These are phyloP conservation scores for Megamerina dolium DNA, from an alignment of 2,888 invertebrate species.

Conservation along the genomic window DNA sequence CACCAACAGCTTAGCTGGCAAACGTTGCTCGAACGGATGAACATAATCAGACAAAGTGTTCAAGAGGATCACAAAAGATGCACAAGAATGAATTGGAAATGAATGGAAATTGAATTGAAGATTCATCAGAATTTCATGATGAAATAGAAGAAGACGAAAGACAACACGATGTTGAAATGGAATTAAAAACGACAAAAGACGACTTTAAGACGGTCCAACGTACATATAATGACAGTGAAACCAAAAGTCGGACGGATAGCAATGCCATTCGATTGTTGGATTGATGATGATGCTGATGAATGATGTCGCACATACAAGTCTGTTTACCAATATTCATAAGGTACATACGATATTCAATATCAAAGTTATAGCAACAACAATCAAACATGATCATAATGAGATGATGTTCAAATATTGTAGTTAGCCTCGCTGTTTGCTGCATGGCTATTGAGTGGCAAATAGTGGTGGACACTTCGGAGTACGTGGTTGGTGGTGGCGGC, in stretches of 20 bases:
- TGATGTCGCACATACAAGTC: constrained; percentile 6
- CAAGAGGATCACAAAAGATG: neutral
- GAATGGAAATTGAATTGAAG: constrained; percentile 10
- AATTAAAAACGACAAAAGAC: neutral
- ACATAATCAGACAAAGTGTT: neutral
- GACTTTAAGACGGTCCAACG: neutral
- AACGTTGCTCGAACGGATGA: neutral
- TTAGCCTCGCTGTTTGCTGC: no score
- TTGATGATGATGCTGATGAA: constrained; percentile 9
- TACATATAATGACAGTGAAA: neutral
- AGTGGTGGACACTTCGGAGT: no score
- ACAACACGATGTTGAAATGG: no score
- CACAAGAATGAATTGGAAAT: neutral
- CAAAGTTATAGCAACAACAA: no score
- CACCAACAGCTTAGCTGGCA: neutral
- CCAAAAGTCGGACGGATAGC: neutral
- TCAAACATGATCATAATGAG: no score
- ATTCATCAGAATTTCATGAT: constrained; percentile 7
- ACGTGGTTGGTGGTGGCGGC: constrained; percentile 1
- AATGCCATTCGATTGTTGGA: neutral
- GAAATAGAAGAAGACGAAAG: no score
- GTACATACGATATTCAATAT: neutral
- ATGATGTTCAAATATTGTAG: no score
- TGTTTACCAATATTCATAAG: no score
- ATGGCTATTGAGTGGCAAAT: no score